Conservation (phyloP, 2,797 vertebrate genomes). For the Taeniopygia guttata region DNA sequence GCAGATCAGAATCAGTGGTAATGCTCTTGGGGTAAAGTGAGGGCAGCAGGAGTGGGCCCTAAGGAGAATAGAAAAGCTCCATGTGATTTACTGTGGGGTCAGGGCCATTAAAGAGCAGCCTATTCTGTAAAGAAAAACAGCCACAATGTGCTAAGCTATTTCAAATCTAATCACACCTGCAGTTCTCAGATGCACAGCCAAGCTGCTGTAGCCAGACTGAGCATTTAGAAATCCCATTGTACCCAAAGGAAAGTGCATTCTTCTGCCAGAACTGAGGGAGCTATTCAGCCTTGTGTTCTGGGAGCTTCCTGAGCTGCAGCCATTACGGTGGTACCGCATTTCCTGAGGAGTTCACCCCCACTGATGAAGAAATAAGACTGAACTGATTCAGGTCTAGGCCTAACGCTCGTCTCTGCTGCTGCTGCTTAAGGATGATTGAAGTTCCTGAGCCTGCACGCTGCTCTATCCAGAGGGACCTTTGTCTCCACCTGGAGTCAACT, state of each 20-base stretch:
- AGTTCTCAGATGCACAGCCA: neutral
- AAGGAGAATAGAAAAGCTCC: neutral
- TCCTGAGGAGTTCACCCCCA: neutral
- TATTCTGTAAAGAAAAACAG: neutral
- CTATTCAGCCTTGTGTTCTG: neutral
- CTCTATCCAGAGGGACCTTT: neutral
- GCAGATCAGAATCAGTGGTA: neutral
- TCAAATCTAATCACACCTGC: neutral
- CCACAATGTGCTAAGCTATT: neutral
- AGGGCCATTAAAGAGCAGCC: neutral
- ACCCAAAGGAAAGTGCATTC: neutral
- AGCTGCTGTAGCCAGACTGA: neutral
- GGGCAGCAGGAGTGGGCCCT: neutral
- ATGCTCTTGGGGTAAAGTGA: neutral
- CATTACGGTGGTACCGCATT: fast-evolving
- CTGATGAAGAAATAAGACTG: neutral
- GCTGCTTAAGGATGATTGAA: neutral
- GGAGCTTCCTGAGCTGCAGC: neutral
- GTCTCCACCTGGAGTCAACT: constrained; percentile 21
- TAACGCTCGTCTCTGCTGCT: neutral
- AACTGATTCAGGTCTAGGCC: neutral
- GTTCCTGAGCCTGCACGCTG: neutral
- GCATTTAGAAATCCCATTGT: neutral
- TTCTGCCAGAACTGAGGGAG: neutral
- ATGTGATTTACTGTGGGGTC: neutral